Evolutionary conservation across 2,888 invertebrate genomes (phyloP).

Genomic region (Noctua fimbriata): DNA sequence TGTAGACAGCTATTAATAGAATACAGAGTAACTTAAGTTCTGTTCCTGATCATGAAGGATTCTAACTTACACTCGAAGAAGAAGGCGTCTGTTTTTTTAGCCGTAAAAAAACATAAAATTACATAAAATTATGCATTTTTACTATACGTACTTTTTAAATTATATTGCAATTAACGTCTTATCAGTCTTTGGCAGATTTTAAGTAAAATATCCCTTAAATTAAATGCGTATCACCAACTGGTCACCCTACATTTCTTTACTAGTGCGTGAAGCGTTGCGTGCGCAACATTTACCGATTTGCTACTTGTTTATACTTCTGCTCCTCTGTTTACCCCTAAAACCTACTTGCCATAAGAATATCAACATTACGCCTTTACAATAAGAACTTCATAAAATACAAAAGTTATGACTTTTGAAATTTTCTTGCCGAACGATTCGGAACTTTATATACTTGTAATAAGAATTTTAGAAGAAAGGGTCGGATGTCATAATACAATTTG

Average conservation of each 20-base stretch:
- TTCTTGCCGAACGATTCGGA: not conserved
- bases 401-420: not conserved
- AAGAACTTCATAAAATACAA: not conserved
- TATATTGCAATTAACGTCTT: not conserved
- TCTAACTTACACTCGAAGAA: too few species aligned
- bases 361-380: conserved; percentile 46
- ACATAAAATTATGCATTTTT: not conserved
- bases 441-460: not conserved
- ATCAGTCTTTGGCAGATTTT: not conserved
- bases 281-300: conserved; percentile 72
- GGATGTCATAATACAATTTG: conserved; percentile 10
- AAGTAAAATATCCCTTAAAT: not conserved
- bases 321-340: conserved; percentile 55
- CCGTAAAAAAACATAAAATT: not conserved
- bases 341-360: conserved; percentile 40
- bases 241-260: conserved; percentile 73
- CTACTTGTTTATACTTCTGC: conserved; percentile 60
- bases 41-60: too few species aligned
- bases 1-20: too few species aligned
- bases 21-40: too few species aligned
- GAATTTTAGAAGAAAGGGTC: not conserved
- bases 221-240: conserved; percentile 18
- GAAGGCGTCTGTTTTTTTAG: not conserved
- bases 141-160: not conserved
- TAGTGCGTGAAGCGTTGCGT: conserved; percentile 82